phyloP scores from a whole-genome alignment of 2,113 vertebrate genomes.

The Melanostigma gelatinosum region DNA sequence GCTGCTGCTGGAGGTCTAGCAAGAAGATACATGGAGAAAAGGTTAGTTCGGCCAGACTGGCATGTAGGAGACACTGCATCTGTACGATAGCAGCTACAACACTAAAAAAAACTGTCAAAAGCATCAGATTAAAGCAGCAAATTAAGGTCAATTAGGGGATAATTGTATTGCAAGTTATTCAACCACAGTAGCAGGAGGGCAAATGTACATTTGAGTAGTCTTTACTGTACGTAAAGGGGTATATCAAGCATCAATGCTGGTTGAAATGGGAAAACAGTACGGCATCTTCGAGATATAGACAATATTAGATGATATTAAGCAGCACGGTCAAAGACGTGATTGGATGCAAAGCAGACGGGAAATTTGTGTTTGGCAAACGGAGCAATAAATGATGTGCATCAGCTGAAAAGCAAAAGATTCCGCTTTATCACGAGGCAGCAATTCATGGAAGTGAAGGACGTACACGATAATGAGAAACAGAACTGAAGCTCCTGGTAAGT shows the following conservation, averaged over 20 bases:
- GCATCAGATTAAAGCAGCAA: conserved; percentile 1
- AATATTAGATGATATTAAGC: neutral
- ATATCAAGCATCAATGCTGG: neutral
- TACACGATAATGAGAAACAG: neutral
- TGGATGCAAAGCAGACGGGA: neutral
- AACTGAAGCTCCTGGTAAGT: neutral
- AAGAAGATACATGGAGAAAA: conserved; percentile 11
- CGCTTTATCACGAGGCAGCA: neutral
- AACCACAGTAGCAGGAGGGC: neutral
- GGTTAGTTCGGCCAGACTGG: neutral
- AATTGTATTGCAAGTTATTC: neutral
- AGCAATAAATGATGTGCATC: neutral
- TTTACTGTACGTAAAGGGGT: neutral
- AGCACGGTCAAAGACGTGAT: neutral
- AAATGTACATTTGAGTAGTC: neutral
- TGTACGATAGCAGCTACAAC: neutral
- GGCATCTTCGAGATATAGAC: neutral
- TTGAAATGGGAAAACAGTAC: neutral
- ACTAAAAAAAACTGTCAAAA: neutral
- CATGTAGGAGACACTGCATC: no score
- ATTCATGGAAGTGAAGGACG: neutral
- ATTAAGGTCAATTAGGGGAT: neutral
- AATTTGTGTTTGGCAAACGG: neutral
- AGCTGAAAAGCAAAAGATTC: neutral
- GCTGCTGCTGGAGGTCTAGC: conserved; percentile 81